These are phyloP conservation scores for Lepus townsendii DNA, from an alignment of 2,797 vertebrate species.

Conservation along the genomic window DNA sequence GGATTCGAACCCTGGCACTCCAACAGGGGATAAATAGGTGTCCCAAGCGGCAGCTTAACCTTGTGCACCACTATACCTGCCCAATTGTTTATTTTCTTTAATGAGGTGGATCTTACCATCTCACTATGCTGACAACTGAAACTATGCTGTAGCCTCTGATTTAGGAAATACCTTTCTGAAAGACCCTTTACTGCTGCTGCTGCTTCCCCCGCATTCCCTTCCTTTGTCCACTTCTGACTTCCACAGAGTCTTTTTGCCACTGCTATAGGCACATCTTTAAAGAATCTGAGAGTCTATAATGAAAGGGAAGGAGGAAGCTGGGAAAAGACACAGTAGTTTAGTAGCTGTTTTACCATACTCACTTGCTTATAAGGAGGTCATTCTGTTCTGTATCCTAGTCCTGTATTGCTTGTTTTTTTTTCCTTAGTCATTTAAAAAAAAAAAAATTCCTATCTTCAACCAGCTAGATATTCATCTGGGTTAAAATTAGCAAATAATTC, in stretches of 20 bases:
- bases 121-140: not conserved
- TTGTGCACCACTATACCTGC: too few relatives aligned
- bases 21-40: too few relatives aligned
- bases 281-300: conserved; percentile 10
- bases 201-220: not conserved
- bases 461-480: conserved; percentile 24
- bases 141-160: not conserved
- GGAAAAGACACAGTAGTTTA: not conserved
- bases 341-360: not conserved
- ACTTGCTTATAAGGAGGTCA: not conserved
- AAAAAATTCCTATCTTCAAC: not conserved
- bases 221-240: not conserved
- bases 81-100: not conserved
- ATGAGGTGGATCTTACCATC: not conserved
- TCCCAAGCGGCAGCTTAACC: too few relatives aligned
- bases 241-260: not conserved
- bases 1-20: too few relatives aligned
- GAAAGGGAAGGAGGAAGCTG: not conserved
- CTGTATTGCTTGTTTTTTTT: not conserved
- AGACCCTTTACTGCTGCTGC: not conserved
- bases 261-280: not conserved
- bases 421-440: not conserved
- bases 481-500: conserved; percentile 54
- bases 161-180: not conserved
- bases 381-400: conserved; percentile 27